Percentiles rank a stretch among this genome's conserved stretches.
phyloP scores from a whole-genome alignment of 1,140 invertebrate genomes.

The Micrasema minimum region DNA sequence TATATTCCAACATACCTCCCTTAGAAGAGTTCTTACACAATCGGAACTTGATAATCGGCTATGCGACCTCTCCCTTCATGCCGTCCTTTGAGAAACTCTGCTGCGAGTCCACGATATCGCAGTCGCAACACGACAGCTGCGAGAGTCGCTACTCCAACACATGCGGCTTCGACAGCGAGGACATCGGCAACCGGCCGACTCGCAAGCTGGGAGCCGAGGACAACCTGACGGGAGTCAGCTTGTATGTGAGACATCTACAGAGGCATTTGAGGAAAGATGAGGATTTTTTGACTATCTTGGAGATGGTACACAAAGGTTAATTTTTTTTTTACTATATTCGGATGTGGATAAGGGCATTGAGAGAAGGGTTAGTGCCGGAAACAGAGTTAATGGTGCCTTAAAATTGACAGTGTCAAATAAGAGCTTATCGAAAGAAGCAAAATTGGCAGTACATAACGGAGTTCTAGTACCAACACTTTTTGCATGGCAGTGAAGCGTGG shows the following conservation, averaged over 20 bases:
- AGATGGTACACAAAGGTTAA: slow-evolving; percentile 51
- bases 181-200: slow-evolving; percentile 26
- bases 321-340: slow-evolving; percentile 9
- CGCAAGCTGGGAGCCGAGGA: slow-evolving; percentile 25
- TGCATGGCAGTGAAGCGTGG: too few relatives aligned
- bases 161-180: slow-evolving; percentile 23
- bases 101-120: slow-evolving; percentile 35
- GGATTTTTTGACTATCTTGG: slow-evolving; percentile 48
- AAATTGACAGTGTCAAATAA: too few relatives aligned
- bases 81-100: slow-evolving; percentile 46
- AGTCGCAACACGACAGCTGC: slow-evolving; percentile 45
- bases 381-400: too few relatives aligned
- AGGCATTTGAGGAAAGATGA: slow-evolving; percentile 47
- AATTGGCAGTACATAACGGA: too few relatives aligned
- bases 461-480: too few relatives aligned
- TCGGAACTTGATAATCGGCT: slow-evolving; percentile 49
- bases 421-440: too few relatives aligned
- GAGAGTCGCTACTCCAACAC: slow-evolving; percentile 21
- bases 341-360: too few relatives aligned
- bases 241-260: slow-evolving; percentile 48
- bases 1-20: slow-evolving; percentile 44
- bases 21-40: slow-evolving; percentile 46
- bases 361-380: too few relatives aligned
- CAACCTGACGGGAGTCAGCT: slow-evolving; percentile 40
- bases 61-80: slow-evolving; percentile 52